Evolutionary conservation across 2,113 vertebrate genomes (phyloP).

Genomic region (pig (Sus scrofa)): T2T-Sscrofa CM000821.6:18184501-18185000

Average conservation of each 20-base stretch:
- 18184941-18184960: neutral
- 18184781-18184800: neutral
- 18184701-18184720: neutral
- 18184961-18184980: neutral
- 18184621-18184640: neutral
- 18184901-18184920: neutral
- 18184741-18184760: neutral
- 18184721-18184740: neutral
- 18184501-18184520: neutral
- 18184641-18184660: neutral
- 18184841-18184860: neutral
- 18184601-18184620: neutral
- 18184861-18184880: neutral
- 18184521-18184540: neutral
- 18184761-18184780: neutral
- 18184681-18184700: too few species aligned
- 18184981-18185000: neutral
- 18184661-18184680: neutral
- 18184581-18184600: neutral
- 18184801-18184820: neutral
- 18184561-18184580: neutral
- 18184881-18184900: neutral
- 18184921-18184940: neutral
- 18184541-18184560: neutral
- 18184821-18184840: neutral